Evolutionary conservation across 2,797 vertebrate genomes (phyloP).

Genomic region (Linurgus olivaceus): DNA sequence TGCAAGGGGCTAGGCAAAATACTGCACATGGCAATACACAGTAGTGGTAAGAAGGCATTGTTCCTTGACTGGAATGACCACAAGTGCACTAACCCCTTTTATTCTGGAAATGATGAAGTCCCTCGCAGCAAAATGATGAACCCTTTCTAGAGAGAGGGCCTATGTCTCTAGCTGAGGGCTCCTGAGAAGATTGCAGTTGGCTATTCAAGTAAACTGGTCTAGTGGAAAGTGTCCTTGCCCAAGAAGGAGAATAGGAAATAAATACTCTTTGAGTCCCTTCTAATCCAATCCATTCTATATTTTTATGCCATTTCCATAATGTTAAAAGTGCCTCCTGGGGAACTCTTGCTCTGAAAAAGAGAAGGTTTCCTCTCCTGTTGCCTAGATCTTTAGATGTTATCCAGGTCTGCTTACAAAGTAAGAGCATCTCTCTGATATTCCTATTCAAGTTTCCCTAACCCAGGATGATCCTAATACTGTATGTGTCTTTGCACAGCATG

Average conservation of each 20-base stretch:
- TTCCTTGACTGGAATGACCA: neutral
- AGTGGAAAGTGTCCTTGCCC: neutral
- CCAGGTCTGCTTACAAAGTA: neutral
- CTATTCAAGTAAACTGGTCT: neutral
- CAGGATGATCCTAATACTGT: fast-evolving
- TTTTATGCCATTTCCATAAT: neutral
- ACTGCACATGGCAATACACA: neutral
- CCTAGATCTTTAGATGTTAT: neutral
- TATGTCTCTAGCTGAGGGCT: fast-evolving
- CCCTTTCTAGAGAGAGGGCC: neutral
- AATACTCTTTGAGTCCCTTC: neutral
- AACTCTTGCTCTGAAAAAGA: neutral
- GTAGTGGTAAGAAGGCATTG: neutral
- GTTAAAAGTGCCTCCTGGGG: neutral
- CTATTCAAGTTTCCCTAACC: fast-evolving
- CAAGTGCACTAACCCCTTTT: neutral
- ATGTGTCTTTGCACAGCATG: neutral
- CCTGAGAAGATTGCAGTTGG: neutral
- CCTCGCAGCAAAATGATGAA: neutral
- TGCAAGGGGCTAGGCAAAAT: neutral
- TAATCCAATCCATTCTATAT: neutral
- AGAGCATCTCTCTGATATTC: neutral
- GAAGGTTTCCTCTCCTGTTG: neutral
- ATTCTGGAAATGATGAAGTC: neutral
- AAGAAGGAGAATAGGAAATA: neutral